Conservation (phyloP, 2,113 vertebrate species). For the Tupaia chinensis region DNA sequence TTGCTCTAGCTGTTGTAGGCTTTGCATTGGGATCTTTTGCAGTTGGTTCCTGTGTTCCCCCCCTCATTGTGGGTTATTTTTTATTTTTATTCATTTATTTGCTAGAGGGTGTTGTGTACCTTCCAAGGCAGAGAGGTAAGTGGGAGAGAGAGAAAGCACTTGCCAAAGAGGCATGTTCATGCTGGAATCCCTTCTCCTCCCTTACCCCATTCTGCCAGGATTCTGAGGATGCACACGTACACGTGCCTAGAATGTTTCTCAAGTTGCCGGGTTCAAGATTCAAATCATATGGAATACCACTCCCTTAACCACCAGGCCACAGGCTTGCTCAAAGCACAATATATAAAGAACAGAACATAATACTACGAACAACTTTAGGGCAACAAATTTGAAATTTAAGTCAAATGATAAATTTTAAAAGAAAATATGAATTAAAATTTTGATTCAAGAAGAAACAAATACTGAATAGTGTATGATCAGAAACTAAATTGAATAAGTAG, state of each 20-base stretch:
- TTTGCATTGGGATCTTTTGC: not conserved
- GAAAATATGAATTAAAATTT: slow-evolving; percentile 22
- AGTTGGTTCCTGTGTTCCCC: not conserved
- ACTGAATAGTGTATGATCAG: not conserved
- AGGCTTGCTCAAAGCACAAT: not conserved
- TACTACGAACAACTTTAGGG: not conserved
- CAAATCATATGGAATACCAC: no score
- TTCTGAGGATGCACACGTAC: no score
- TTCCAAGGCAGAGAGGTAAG: no score
- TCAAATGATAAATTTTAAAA: slow-evolving; percentile 15
- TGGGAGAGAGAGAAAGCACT: no score
- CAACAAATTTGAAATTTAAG: not conserved
- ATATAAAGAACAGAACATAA: not conserved
- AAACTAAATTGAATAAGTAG: not conserved
- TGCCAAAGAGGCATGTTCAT: no score
- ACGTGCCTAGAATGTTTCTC: no score
- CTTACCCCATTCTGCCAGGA: no score
- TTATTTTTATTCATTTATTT: not conserved
- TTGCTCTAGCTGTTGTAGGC: not conserved
- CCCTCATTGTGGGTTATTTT: not conserved
- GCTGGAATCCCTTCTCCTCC: no score
- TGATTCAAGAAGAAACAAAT: not conserved
- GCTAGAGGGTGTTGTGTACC: no score
- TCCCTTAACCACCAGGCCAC: no score
- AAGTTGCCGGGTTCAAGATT: no score